phyloP scores from a whole-genome alignment of 2,797 vertebrate genomes.

The Molossus alvarezi region DNA sequence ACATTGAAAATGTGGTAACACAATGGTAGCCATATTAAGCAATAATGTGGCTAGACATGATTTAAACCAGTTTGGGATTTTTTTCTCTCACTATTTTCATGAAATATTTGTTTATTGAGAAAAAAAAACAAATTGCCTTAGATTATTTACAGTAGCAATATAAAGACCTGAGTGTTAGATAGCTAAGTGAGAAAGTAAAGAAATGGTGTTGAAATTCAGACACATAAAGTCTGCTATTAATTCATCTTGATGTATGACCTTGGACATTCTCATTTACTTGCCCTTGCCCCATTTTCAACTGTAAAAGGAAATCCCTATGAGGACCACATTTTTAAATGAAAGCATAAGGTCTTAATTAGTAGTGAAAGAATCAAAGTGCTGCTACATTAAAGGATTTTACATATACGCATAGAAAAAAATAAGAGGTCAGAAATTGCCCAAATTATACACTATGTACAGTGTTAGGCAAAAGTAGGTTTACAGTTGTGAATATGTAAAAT shows the following conservation, averaged over 20 bases:
- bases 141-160: neutral
- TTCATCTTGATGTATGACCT: neutral
- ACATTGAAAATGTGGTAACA: neutral
- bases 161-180: neutral
- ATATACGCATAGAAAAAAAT: neutral
- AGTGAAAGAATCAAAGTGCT: neutral
- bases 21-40: neutral
- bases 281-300: neutral
- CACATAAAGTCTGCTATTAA: neutral
- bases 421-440: neutral
- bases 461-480: neutral
- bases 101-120: slow-evolving; percentile 49
- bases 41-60: neutral
- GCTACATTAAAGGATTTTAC: neutral
- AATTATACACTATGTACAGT: neutral
- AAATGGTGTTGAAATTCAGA: slow-evolving; percentile 13
- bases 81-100: slow-evolving; percentile 7
- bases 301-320: neutral
- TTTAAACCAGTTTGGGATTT: neutral
- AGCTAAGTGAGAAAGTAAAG: neutral
- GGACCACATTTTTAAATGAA: slow-evolving; percentile 33
- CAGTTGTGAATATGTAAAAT: neutral
- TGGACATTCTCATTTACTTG: neutral
- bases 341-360: neutral
- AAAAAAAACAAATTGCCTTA: neutral